Evolutionary conservation across 2,888 invertebrate genomes (phyloP).

Genomic region (Agriotes lineatus): DNA sequence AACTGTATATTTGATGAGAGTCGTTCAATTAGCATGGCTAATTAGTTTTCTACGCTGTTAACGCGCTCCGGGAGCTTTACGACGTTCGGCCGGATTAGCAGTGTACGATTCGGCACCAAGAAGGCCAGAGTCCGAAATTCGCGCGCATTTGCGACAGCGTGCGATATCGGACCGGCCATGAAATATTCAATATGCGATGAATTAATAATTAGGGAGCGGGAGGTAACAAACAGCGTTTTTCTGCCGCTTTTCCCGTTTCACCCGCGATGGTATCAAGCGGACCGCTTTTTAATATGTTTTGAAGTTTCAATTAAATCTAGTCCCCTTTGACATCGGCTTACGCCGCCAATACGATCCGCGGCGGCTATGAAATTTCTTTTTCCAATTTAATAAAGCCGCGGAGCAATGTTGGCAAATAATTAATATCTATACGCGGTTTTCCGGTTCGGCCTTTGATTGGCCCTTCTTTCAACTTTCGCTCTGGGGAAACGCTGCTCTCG

Average conservation of each 20-base stretch:
- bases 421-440: slow-evolving; percentile 53
- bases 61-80: slow-evolving; percentile 35
- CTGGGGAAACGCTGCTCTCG: too few relatives aligned
- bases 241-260: slow-evolving; percentile 30
- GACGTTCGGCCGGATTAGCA: not conserved
- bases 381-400: slow-evolving; percentile 61
- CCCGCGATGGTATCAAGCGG: slow-evolving; percentile 36
- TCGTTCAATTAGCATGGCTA: slow-evolving; percentile 59
- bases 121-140: too few relatives aligned
- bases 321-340: slow-evolving; percentile 59
- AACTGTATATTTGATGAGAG: slow-evolving; percentile 62
- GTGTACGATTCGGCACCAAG: too few relatives aligned
- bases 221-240: slow-evolving; percentile 28
- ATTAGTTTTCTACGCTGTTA: slow-evolving; percentile 51
- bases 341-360: slow-evolving; percentile 56
- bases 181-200: slow-evolving; percentile 1
- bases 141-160: too few relatives aligned
- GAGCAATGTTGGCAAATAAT: slow-evolving; percentile 59
- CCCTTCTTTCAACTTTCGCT: slow-evolving; percentile 20
- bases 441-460: slow-evolving; percentile 38
- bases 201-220: not conserved
- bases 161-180: too few relatives aligned
- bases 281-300: slow-evolving; percentile 59
- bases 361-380: slow-evolving; percentile 61
- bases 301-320: slow-evolving; percentile 61